Conservation (phyloP, 2,888 invertebrate species). For the Eumacrocentrus americanus region DNA sequence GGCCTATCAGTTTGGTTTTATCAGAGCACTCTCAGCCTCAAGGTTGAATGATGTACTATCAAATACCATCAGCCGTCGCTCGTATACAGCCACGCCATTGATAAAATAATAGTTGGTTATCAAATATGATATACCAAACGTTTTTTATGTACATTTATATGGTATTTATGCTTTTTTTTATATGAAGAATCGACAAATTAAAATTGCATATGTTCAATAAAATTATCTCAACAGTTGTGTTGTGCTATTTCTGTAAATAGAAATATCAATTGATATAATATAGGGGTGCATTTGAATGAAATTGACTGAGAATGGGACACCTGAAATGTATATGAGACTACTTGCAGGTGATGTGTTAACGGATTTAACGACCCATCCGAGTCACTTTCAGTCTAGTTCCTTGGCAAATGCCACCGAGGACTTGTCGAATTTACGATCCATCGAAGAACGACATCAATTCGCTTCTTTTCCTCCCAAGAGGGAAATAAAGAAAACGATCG, state of each 20-base stretch:
- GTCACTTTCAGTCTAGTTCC: neutral
- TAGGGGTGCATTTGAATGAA: neutral
- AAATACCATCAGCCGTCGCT: neutral
- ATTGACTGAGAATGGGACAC: slow-evolving; percentile 3
- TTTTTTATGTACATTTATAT: too few relatives aligned
- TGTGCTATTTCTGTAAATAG: too few relatives aligned
- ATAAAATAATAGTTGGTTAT: neutral
- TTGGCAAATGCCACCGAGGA: neutral
- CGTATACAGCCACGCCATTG: slow-evolving; percentile 4
- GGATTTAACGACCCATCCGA: neutral
- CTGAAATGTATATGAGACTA: slow-evolving; percentile 6
- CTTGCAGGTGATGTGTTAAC: neutral
- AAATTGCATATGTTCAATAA: too few relatives aligned
- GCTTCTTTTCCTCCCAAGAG: neutral
- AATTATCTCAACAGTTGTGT: too few relatives aligned
- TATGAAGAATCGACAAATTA: too few relatives aligned
- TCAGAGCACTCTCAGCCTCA: neutral
- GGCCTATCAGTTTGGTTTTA: neutral
- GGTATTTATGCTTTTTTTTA: too few relatives aligned
- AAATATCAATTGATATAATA: too few relatives aligned
- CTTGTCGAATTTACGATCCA: slow-evolving; percentile 11
- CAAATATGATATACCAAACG: too few relatives aligned
- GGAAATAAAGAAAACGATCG: neutral
- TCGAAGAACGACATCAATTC: neutral
- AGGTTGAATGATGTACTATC: neutral